A percentile compares a stretch with the other conserved stretches of the same genome.
Evolutionary conservation across 2,888 invertebrate species (phyloP).

Genomic region (Thysanoteuthis rhombus): DNA sequence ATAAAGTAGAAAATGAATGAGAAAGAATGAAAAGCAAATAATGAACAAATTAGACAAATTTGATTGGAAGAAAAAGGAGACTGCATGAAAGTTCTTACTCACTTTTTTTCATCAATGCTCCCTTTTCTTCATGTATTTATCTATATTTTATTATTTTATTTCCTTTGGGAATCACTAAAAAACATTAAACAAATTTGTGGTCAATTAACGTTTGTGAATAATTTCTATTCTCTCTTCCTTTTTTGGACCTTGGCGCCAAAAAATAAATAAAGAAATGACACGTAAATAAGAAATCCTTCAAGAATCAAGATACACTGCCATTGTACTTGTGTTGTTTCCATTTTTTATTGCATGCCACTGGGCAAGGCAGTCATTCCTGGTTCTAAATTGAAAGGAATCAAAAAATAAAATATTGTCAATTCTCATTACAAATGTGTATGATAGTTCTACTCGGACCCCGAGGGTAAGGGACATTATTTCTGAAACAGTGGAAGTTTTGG

Average conservation of each 20-base stretch:
- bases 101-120: background rate
- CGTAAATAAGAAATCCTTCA: background rate
- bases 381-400: constrained; percentile 12
- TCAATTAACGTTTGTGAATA: constrained; percentile 12
- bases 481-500: background rate
- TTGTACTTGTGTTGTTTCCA: background rate
- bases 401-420: constrained; percentile 12
- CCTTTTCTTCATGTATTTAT: background rate
- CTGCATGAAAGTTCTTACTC: background rate
- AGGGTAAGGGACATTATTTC: constrained; percentile 12
- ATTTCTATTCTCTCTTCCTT: background rate
- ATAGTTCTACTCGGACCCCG: background rate
- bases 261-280: background rate
- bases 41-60: background rate
- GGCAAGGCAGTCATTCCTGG: background rate
- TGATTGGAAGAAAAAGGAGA: background rate
- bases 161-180: background rate
- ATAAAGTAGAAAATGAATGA: background rate
- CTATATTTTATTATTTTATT: background rate
- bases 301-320: background rate
- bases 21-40: background rate
- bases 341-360: background rate
- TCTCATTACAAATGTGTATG: background rate
- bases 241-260: background rate
- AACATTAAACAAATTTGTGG: background rate